phyloP scores from a whole-genome alignment of 2,888 invertebrate genomes.

The Podabrus alpinus region DNA sequence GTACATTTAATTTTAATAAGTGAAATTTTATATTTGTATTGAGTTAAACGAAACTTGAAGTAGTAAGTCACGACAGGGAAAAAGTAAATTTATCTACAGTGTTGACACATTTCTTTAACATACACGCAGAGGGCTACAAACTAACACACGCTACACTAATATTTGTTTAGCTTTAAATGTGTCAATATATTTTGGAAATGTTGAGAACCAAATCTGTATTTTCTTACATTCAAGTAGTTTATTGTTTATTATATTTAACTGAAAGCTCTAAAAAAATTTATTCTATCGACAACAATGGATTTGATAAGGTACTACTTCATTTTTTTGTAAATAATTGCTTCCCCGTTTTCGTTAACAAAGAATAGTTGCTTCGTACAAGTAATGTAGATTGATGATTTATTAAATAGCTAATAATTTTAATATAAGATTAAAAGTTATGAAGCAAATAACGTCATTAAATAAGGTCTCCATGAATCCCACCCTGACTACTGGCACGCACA shows the following conservation, averaged over 20 bases:
- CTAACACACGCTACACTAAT: neutral
- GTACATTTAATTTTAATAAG: constrained; percentile 7
- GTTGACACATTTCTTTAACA: constrained; percentile 17
- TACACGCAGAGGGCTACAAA: constrained; percentile 11
- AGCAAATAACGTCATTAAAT: neutral
- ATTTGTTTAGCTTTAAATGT: neutral
- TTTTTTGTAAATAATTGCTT: neutral
- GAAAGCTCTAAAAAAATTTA: neutral
- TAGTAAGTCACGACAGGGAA: constrained; percentile 15
- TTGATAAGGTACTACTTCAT: neutral
- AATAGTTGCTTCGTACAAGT: neutral
- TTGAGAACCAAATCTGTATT: neutral
- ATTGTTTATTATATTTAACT: neutral
- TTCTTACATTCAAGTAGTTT: neutral
- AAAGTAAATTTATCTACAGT: constrained; percentile 12
- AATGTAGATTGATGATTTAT: neutral
- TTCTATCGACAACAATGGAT: neutral
- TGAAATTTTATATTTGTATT: constrained; percentile 8
- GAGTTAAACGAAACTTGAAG: constrained; percentile 13
- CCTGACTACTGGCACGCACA: constrained; percentile 17
- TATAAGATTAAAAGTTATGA: neutral
- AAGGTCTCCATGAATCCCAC: neutral
- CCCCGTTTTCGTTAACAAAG: neutral
- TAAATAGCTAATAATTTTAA: neutral
- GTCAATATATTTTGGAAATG: neutral